Conservation (phyloP, 2,113 vertebrate species). For the Chroicocephalus ridibundus region DNA sequence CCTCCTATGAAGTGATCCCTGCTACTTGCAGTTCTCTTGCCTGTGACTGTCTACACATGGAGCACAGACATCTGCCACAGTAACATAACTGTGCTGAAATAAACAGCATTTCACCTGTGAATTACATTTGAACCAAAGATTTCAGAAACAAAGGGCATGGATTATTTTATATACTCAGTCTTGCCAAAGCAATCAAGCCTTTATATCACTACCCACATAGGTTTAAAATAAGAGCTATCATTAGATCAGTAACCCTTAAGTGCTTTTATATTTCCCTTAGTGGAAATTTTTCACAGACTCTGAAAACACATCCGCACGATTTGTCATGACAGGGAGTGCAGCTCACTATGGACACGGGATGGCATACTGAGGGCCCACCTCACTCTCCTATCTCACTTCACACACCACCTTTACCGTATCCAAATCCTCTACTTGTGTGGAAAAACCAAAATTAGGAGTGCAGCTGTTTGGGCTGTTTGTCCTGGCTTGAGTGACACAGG, state of each 20-base stretch:
- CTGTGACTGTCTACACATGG: neutral
- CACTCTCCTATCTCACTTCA: too few relatives aligned
- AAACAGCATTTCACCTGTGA: neutral
- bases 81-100: neutral
- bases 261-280: neutral
- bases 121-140: neutral
- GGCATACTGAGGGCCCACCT: neutral
- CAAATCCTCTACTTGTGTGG: neutral
- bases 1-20: neutral
- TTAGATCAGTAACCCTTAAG: neutral
- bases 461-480: neutral
- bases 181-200: neutral
- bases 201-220: neutral
- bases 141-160: neutral
- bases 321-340: neutral
- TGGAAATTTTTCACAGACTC: neutral
- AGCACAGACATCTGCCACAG: neutral
- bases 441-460: neutral
- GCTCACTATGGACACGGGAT: neutral
- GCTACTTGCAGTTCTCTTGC: neutral
- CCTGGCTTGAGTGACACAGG: neutral
- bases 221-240: neutral
- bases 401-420: rapidly evolving
- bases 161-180: neutral
- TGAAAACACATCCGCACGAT: rapidly evolving